Evolutionary conservation across 35 echinoderm and acorn worm genomes (phyloP).

Genomic region (Apostichopus parvimensis): DNA sequence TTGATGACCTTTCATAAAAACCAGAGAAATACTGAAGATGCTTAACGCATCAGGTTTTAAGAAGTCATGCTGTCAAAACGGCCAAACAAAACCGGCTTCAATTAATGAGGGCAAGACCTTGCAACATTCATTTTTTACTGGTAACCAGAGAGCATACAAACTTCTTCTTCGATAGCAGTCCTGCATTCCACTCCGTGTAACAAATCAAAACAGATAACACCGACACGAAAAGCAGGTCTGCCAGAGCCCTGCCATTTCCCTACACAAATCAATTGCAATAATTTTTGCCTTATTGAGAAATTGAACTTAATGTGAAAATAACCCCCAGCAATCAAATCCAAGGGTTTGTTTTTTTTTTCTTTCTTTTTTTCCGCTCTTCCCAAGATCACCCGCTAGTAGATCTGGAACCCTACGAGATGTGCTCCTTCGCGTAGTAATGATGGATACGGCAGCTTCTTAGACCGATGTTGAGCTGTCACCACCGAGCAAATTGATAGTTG

Average conservation of each 20-base stretch:
- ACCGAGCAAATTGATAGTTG: constrained; percentile 48
- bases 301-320: constrained; percentile 51
- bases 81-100: neutral
- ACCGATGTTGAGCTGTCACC: constrained; percentile 16
- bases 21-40: neutral
- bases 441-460: constrained; percentile 12
- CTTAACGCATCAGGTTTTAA: neutral
- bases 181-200: neutral
- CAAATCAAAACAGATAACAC: neutral
- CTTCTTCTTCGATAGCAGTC: neutral
- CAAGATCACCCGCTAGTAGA: neutral
- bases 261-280: constrained; percentile 52
- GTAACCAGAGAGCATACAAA: neutral
- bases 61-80: neutral
- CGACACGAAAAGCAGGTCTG: neutral
- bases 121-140: neutral
- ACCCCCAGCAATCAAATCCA: constrained; percentile 45
- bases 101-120: neutral
- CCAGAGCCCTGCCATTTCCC: neutral
- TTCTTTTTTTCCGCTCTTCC: neutral
- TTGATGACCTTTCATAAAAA: too few species aligned
- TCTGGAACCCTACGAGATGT: neutral
- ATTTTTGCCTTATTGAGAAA: constrained; percentile 56
- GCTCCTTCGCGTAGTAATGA: neutral
- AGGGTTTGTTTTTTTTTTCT: constrained; percentile 10